These are phyloP conservation scores for Chromobotia macracanthus DNA, from an alignment of 2,797 vertebrate genomes.

Conservation along the genomic window DNA sequence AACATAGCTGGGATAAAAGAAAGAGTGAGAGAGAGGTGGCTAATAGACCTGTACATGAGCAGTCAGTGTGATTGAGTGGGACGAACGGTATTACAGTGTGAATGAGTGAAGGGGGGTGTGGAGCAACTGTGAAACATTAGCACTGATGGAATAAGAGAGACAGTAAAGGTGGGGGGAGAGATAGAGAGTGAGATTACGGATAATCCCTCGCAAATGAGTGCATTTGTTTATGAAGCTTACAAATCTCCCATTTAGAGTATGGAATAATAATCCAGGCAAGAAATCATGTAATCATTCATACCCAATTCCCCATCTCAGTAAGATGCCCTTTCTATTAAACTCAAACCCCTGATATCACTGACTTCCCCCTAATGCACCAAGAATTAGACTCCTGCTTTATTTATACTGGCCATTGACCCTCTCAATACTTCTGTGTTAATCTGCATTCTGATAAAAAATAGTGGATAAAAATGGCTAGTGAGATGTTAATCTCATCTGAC, in stretches of 20 bases:
- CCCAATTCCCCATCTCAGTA: constrained; percentile 56
- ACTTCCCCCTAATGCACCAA: constrained; percentile 59
- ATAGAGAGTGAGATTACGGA: constrained; percentile 79
- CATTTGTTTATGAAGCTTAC: constrained; percentile 84
- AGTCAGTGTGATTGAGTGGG: constrained; percentile 2
- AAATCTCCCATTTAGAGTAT: constrained; percentile 85
- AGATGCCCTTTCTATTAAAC: constrained; percentile 66
- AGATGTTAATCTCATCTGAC: constrained; percentile 69
- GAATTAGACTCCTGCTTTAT: constrained; percentile 54
- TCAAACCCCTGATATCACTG: constrained; percentile 57
- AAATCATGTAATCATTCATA: constrained; percentile 76
- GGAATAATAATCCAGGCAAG: constrained; percentile 79
- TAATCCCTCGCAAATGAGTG: constrained; percentile 83
- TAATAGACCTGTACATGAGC: background rate
- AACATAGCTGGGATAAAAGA: too few species aligned
- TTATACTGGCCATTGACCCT: constrained; percentile 71
- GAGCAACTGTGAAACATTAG: constrained; percentile 46
- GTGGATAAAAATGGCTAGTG: constrained; percentile 59
- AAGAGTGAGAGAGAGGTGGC: background rate
- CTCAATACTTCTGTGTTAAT: constrained; percentile 70
- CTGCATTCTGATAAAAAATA: constrained; percentile 61
- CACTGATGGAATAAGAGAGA: constrained; percentile 43
- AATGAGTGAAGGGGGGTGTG: constrained; percentile 9
- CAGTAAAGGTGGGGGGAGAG: constrained; percentile 48
- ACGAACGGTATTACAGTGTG: background rate